Conservation (phyloP, 2,888 invertebrate species). For the Latheticus oryzae region DNA sequence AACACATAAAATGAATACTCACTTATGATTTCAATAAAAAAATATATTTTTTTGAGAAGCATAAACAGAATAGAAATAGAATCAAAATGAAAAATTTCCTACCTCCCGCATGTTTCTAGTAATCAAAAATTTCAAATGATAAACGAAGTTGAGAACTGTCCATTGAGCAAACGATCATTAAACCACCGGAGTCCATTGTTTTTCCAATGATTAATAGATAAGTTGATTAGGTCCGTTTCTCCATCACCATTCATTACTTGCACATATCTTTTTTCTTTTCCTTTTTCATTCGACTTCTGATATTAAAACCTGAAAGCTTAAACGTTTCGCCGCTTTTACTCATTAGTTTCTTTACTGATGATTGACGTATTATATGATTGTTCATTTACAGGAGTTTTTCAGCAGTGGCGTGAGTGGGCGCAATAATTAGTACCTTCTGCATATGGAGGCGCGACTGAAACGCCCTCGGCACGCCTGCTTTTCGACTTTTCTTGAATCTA, state of each 20-base stretch:
- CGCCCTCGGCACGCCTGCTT: constrained; percentile 42
- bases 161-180: background rate
- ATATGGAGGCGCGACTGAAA: constrained; percentile 41
- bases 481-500: constrained; percentile 29
- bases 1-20: too few relatives aligned
- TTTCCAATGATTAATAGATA: constrained; percentile 30
- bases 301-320: constrained; percentile 24
- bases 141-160: too few relatives aligned
- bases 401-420: constrained; percentile 49
- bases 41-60: too few relatives aligned
- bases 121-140: too few relatives aligned
- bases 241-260: constrained; percentile 15
- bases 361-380: constrained; percentile 29
- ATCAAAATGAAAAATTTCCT: too few relatives aligned
- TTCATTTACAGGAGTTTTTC: constrained; percentile 33
- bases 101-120: too few relatives aligned
- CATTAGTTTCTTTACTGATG: constrained; percentile 9
- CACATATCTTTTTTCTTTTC: background rate
- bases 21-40: too few relatives aligned
- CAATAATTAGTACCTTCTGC: constrained; percentile 50
- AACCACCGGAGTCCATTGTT: constrained; percentile 13
- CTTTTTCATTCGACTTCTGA: constrained; percentile 11
- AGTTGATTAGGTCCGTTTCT: constrained; percentile 26
- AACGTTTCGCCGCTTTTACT: constrained; percentile 9
- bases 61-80: too few relatives aligned